Base-by-base conservation (phyloP, 2,888 invertebrate genomes). In the Metacarcinus magister region DNA sequence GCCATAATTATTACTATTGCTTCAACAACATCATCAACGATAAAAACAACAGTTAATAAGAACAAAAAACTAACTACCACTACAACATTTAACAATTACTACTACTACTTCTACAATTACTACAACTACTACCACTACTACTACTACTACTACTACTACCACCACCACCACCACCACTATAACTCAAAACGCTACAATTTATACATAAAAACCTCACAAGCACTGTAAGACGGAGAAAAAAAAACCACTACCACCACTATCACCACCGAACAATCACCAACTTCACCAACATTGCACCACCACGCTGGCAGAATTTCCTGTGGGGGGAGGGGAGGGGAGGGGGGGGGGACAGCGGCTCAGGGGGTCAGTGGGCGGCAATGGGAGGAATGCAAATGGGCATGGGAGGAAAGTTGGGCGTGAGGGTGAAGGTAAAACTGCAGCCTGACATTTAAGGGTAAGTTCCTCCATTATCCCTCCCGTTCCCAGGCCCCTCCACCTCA, bases 341-440 rank as follows among this genome's bases (percentile, higher is more conserved):
- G 19, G 54, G 54, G 3, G 2, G 54, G 54, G 3, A 19, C 67
- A 32, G 82, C 10, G 28, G 82, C 32, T 28, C 13, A 16, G 32
- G 82, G 82, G 82, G 82, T 28, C 32, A 13, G 32, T 28, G 82
- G 82, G 82, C 10, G 82, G 82, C 32, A 32, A 82, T 32, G 32
- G 82, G 82, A 32, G 82, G 82, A 32, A 32, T 32, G 82, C 32
- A 32, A 82, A 82, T 82, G 82, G 82, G 82, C 82, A 32, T 32
- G 82, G 32, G 13, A 82, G 82, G 82, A 82, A 82, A 82, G 82
- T 82, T 82, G 82, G 28, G 82, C 32, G 82, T 82, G 32, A 82
- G 82, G 82, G 82, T 82, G 82, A 32, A 82, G 82, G 82, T 32
- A 82, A 82, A 82, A 82, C 82, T 82, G 82, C 32, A 32, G 32